phyloP scores from a whole-genome alignment of 2,888 invertebrate genomes.

The Eupithecia insigniata region DNA sequence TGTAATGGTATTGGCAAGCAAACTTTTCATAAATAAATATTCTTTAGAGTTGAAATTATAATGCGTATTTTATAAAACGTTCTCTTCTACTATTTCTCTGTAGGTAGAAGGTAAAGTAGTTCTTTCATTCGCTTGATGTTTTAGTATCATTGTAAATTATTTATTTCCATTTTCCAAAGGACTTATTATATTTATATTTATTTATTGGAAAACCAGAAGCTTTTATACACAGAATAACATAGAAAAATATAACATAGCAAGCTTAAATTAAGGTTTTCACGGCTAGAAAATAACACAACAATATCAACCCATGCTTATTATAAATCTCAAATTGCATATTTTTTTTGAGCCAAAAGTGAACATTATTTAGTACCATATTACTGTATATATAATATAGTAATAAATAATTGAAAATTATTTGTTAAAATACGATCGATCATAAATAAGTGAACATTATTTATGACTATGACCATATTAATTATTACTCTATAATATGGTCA shows the following conservation, averaged over 20 bases:
- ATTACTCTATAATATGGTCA: neutral
- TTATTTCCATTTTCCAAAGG: conserved; percentile 1
- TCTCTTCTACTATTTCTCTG: neutral
- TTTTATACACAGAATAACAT: too few relatives aligned
- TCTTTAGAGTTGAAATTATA: neutral
- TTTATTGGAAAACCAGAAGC: too few relatives aligned
- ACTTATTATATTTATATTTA: too few relatives aligned
- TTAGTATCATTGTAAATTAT: conserved; percentile 2
- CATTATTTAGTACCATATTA: neutral
- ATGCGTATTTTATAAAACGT: neutral
- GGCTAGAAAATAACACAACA: too few relatives aligned
- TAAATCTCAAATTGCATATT: neutral
- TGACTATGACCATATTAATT: too few relatives aligned
- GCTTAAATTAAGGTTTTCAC: too few relatives aligned
- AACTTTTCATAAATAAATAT: neutral
- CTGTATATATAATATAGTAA: too few relatives aligned
- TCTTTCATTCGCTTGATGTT: conserved; percentile 28
- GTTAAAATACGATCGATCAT: too few relatives aligned
- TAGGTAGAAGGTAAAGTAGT: neutral
- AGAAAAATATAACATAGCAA: too few relatives aligned
- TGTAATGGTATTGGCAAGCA: neutral
- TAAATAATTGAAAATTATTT: too few relatives aligned
- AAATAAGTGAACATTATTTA: too few relatives aligned
- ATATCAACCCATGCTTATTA: neutral
- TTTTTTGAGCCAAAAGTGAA: neutral